These are phyloP conservation scores for Decapterus maruadsi DNA, from an alignment of 2,797 vertebrate genomes.

Conservation along the genomic window DNA sequence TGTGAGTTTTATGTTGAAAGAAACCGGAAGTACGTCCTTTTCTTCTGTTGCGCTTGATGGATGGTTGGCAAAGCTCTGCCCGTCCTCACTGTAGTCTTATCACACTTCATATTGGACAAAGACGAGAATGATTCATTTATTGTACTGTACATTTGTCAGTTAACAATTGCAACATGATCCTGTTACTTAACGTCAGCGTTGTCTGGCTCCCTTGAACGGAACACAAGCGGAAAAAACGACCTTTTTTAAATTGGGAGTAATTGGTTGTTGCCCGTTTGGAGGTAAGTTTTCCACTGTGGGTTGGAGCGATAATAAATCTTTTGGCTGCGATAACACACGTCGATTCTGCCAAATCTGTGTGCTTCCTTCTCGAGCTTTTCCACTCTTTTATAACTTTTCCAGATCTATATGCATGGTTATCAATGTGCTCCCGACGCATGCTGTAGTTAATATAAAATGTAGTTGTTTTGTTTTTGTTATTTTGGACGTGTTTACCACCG, in stretches of 20 bases:
- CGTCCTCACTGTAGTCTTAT: conserved; percentile 10
- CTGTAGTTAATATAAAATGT: too few relatives aligned
- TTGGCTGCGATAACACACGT: background rate
- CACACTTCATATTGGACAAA: conserved; percentile 17
- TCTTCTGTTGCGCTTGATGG: background rate
- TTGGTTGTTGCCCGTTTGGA: conserved; percentile 10
- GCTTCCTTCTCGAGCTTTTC: background rate
- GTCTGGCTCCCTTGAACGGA: background rate
- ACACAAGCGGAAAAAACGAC: background rate
- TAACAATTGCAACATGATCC: background rate
- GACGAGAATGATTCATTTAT: background rate
- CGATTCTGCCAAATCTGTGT: background rate
- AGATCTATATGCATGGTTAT: background rate
- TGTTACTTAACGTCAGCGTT: too few relatives aligned
- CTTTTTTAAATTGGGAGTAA: background rate
- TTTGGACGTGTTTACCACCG: conserved; percentile 19
- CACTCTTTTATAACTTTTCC: background rate
- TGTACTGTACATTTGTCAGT: background rate
- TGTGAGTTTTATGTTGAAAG: conserved; percentile 26
- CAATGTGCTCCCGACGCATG: too few relatives aligned
- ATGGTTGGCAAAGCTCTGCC: background rate
- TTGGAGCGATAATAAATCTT: background rate
- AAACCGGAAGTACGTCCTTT: background rate
- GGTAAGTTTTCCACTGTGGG: conserved; percentile 37
- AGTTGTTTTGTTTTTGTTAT: too few relatives aligned